Evolutionary conservation across 2,888 invertebrate species (phyloP).

Genomic region (Hemicrepidius hirtus): DNA sequence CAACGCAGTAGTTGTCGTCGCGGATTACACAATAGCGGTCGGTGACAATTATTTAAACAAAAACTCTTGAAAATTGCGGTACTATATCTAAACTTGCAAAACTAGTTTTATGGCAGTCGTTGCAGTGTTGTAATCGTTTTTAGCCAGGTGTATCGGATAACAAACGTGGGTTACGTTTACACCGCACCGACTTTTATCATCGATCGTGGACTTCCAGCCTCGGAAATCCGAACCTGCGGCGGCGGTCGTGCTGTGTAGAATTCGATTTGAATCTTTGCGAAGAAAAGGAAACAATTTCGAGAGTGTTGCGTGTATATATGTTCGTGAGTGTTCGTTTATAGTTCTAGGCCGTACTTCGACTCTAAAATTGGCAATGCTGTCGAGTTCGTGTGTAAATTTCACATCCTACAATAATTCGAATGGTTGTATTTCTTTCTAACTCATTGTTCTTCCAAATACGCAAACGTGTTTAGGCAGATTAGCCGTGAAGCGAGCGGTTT

Average conservation of each 20-base stretch:
- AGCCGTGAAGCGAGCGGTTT: slow-evolving; percentile 51
- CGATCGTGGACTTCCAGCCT: slow-evolving; percentile 42
- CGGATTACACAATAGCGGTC: slow-evolving; percentile 37
- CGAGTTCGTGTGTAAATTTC: slow-evolving; percentile 46
- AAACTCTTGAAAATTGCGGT: slow-evolving; percentile 39
- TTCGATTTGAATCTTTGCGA: slow-evolving; percentile 44
- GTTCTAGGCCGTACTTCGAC: slow-evolving; percentile 45
- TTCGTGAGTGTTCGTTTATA: slow-evolving; percentile 46
- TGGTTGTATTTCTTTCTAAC: slow-evolving; percentile 50
- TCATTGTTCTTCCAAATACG: slow-evolving; percentile 43
- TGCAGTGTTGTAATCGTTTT: slow-evolving; percentile 43
- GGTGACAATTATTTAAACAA: slow-evolving; percentile 38
- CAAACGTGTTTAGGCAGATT: slow-evolving; percentile 50
- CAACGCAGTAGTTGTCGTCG: slow-evolving; percentile 15
- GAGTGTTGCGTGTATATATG: slow-evolving; percentile 27
- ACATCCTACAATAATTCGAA: slow-evolving; percentile 47
- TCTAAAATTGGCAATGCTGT: slow-evolving; percentile 52
- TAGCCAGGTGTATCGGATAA: slow-evolving; percentile 45
- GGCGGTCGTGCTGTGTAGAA: slow-evolving; percentile 41
- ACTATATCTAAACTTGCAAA: slow-evolving; percentile 46
- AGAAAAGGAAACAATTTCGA: slow-evolving; percentile 47
- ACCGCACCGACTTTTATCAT: slow-evolving; percentile 32
- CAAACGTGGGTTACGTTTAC: slow-evolving; percentile 41
- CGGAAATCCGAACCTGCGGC: slow-evolving; percentile 47
- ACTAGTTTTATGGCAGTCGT: slow-evolving; percentile 46